These are phyloP conservation scores for Irena cyanogastra DNA, from an alignment of 2,113 vertebrate species.

Conservation along the genomic window DNA sequence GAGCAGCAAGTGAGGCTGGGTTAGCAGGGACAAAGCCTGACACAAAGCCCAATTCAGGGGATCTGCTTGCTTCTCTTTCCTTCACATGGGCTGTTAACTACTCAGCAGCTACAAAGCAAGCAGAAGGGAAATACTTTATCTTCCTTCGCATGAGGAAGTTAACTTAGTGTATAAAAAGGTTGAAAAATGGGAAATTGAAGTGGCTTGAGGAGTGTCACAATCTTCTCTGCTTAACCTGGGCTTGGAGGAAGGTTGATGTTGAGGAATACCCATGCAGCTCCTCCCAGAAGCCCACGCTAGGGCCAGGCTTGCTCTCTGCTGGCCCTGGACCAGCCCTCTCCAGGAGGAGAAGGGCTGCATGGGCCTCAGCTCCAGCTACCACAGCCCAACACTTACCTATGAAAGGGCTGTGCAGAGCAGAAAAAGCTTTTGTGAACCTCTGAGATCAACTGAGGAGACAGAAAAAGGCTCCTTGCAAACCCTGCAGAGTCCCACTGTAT, in stretches of 20 bases:
- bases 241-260: neutral
- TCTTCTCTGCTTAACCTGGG: neutral
- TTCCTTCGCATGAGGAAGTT: neutral
- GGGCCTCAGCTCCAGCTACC: neutral
- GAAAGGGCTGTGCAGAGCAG: neutral
- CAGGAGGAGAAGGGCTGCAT: neutral
- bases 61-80: neutral
- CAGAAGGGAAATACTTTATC: neutral
- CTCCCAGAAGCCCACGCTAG: neutral
- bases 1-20: neutral
- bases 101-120: neutral
- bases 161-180: neutral
- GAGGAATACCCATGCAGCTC: neutral
- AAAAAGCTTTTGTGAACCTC: neutral
- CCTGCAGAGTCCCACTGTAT: neutral
- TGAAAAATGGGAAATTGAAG: neutral
- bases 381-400: neutral
- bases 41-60: neutral
- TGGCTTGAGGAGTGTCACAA: neutral
- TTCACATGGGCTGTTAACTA: neutral
- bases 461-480: neutral
- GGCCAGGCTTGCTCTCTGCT: neutral
- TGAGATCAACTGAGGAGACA: fast-evolving
- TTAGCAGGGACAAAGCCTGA: neutral
- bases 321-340: neutral